Evolutionary conservation across 2,113 vertebrate species (phyloP).

Genomic region (Ramphastos sulfuratus): DNA sequence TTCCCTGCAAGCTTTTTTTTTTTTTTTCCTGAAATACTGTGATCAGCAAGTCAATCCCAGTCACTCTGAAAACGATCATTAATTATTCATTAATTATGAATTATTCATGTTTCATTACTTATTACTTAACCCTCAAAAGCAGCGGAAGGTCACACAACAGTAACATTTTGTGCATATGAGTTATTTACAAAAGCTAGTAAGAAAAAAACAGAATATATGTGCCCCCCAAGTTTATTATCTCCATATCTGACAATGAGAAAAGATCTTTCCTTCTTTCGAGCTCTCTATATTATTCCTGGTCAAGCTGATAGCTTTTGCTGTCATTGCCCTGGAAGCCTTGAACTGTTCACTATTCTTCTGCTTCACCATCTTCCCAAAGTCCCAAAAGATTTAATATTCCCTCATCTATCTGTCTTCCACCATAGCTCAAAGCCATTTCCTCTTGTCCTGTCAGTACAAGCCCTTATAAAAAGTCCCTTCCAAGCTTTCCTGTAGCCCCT

Average conservation of each 20-base stretch:
- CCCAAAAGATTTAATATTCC: neutral
- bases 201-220: neutral
- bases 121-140: slow-evolving; percentile 56
- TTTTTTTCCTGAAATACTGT: neutral
- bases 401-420: neutral
- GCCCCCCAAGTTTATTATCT: neutral
- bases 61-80: slow-evolving; percentile 9
- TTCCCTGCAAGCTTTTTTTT: neutral
- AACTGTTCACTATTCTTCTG: neutral
- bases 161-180: neutral
- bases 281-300: neutral
- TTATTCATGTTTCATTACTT: slow-evolving; percentile 63
- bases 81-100: slow-evolving; percentile 57
- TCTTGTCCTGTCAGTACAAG: too few species aligned
- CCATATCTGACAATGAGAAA: neutral
- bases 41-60: neutral
- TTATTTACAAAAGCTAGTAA: slow-evolving; percentile 23
- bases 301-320: neutral
- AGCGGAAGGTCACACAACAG: neutral
- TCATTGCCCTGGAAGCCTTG: neutral
- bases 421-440: neutral
- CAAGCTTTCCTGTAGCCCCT: too few species aligned
- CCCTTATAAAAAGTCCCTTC: too few species aligned
- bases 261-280: neutral
- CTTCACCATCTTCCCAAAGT: neutral